Conservation (phyloP, 2,888 invertebrate species). For the Pyrrhia umbra region DNA sequence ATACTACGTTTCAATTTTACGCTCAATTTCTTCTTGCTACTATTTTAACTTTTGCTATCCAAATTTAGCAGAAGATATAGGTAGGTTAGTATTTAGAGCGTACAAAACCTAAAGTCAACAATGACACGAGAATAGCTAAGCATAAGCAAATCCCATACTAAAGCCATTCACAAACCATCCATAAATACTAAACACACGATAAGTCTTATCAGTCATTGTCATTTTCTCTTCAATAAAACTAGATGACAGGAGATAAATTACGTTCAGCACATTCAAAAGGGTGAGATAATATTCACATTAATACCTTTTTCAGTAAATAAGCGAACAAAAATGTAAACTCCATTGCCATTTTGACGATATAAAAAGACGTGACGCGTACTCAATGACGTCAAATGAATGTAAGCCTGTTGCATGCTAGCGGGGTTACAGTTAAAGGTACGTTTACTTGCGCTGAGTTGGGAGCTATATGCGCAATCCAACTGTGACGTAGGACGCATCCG, state of each 20-base stretch:
- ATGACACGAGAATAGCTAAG: constrained; percentile 14
- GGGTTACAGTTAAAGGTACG: constrained; percentile 7
- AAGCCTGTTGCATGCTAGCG: constrained; percentile 35
- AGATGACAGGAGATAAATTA: constrained; percentile 22
- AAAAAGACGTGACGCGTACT: constrained; percentile 22
- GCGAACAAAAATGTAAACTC: constrained; percentile 15
- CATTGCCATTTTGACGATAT: constrained; percentile 10
- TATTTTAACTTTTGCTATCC: too few relatives aligned
- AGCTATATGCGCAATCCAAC: constrained; percentile 1
- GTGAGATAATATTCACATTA: constrained; percentile 11
- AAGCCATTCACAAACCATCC: constrained; percentile 27
- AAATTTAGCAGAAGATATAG: too few relatives aligned
- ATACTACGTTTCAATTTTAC: not conserved
- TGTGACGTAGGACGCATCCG: constrained; percentile 16
- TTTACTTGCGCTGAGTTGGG: constrained; percentile 9
- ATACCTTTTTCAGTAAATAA: constrained; percentile 6
- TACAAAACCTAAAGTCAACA: constrained; percentile 18
- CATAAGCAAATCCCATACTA: constrained; percentile 27
- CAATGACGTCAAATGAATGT: constrained; percentile 45
- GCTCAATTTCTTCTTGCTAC: not conserved
- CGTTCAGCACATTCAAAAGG: constrained; percentile 4
- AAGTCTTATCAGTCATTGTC: constrained; percentile 51
- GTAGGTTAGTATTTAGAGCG: not conserved
- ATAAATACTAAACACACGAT: constrained; percentile 34
- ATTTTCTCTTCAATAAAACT: constrained; percentile 37